Conservation (phyloP, 2,113 vertebrate species). For the Lutjanus erythropterus region DNA sequence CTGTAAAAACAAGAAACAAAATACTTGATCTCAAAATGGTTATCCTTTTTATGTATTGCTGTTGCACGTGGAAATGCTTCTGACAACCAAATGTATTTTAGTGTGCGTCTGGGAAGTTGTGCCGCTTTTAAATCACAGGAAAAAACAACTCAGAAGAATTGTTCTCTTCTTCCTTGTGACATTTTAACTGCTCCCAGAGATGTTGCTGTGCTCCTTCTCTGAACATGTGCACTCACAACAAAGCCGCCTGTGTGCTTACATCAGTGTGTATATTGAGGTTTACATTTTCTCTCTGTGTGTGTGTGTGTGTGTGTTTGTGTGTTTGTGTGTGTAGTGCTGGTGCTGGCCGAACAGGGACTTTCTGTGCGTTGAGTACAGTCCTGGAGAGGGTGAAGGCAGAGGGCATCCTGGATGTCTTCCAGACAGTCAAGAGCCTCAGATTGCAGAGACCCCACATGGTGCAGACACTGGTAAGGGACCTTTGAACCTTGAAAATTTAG, state of each 20-base stretch:
- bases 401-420: conserved; percentile 98
- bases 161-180: conserved; percentile 56
- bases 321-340: conserved; percentile 89
- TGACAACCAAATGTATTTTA: not conserved
- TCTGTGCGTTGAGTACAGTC: conserved; percentile 98
- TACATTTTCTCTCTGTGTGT: too few species aligned
- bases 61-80: conserved; percentile 4
- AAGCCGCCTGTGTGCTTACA: not conserved
- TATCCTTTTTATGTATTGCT: not conserved
- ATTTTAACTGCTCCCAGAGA: conserved; percentile 31
- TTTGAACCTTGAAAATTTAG: not conserved
- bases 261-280: not conserved
- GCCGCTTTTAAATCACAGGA: conserved; percentile 44
- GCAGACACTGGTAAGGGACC: conserved; percentile 95
- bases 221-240: not conserved
- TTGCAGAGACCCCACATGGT: conserved; percentile 99
- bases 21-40: not conserved
- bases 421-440: conserved; percentile 98
- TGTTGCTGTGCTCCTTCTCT: conserved; percentile 5
- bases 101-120: conserved; percentile 33
- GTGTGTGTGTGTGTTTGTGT: conserved; percentile 26
- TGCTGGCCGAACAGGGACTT: conserved; percentile 96
- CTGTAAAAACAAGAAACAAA: not conserved
- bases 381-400: conserved; percentile 98
- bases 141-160: conserved; percentile 49